These are phyloP conservation scores for Archivesica marissinica DNA, from an alignment of 1,140 invertebrate species.

Conservation along the genomic window DNA sequence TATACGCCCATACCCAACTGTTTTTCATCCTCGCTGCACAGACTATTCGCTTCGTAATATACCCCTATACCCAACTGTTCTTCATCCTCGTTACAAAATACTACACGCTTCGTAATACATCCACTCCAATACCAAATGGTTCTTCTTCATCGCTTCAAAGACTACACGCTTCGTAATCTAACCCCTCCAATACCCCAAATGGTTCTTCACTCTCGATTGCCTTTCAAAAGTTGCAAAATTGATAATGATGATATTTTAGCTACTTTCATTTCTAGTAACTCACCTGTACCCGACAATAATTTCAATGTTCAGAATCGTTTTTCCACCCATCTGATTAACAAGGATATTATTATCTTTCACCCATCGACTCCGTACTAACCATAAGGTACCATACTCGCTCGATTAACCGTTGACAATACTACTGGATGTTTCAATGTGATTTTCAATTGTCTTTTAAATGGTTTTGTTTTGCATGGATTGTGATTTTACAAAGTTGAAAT, in stretches of 20 bases:
- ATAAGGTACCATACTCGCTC: constrained; percentile 12
- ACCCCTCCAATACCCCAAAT: neutral
- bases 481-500: constrained; percentile 35
- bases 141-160: no score
- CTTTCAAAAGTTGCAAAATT: constrained; percentile 22
- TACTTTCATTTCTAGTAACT: neutral
- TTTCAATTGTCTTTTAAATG: constrained; percentile 51
- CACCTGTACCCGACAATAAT: constrained; percentile 21
- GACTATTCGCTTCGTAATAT: no score
- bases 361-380: neutral
- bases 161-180: neutral
- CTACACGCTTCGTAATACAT: no score
- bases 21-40: no score
- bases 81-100: no score
- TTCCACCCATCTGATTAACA: constrained; percentile 51
- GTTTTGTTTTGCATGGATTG: constrained; percentile 40
- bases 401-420: constrained; percentile 48
- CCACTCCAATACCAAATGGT: no score
- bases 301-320: constrained; percentile 33
- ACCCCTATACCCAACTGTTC: no score
- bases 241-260: constrained; percentile 25
- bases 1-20: no score
- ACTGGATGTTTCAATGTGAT: constrained; percentile 27
- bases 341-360: constrained; percentile 49
- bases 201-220: neutral